These are phyloP conservation scores for Leptinotarsa lineolata DNA, from an alignment of 1,140 invertebrate species.

Conservation along the genomic window DNA sequence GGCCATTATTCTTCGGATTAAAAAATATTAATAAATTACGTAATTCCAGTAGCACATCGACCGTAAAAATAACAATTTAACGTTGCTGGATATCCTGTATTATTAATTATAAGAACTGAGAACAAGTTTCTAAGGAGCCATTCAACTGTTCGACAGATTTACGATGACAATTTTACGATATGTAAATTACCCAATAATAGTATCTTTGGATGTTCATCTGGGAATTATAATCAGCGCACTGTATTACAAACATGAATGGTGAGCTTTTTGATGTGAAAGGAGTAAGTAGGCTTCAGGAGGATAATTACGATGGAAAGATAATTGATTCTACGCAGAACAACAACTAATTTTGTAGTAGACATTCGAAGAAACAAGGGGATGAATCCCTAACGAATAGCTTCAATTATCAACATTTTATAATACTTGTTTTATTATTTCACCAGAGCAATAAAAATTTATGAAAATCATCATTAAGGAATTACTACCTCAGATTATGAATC, in stretches of 20 bases:
- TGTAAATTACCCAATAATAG: not conserved
- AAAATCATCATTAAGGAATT: too few relatives aligned
- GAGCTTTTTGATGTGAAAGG: too few relatives aligned
- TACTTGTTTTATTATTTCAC: too few relatives aligned
- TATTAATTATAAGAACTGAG: slow-evolving; percentile 7
- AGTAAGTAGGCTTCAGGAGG: too few relatives aligned
- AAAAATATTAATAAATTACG: slow-evolving; percentile 9
- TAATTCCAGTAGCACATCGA: slow-evolving; percentile 8
- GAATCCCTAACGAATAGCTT: too few relatives aligned
- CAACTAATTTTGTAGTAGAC: too few relatives aligned
- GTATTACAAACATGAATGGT: not conserved
- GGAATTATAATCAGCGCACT: not conserved
- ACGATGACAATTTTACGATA: slow-evolving; percentile 3
- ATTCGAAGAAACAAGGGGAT: too few relatives aligned
- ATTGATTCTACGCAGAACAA: too few relatives aligned
- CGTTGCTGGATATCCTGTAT: slow-evolving; percentile 1
- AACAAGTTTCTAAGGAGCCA: slow-evolving; percentile 2
- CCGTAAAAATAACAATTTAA: slow-evolving; percentile 6
- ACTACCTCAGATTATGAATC: too few relatives aligned
- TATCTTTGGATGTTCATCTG: slow-evolving; percentile 2
- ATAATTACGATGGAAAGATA: too few relatives aligned
- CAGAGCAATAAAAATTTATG: too few relatives aligned
- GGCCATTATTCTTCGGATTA: slow-evolving; percentile 2
- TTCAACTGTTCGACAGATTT: slow-evolving; percentile 3
- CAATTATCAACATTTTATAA: too few relatives aligned